Evolutionary conservation across 2,113 vertebrate genomes (phyloP).

Genomic region (Setophaga petechia): DNA sequence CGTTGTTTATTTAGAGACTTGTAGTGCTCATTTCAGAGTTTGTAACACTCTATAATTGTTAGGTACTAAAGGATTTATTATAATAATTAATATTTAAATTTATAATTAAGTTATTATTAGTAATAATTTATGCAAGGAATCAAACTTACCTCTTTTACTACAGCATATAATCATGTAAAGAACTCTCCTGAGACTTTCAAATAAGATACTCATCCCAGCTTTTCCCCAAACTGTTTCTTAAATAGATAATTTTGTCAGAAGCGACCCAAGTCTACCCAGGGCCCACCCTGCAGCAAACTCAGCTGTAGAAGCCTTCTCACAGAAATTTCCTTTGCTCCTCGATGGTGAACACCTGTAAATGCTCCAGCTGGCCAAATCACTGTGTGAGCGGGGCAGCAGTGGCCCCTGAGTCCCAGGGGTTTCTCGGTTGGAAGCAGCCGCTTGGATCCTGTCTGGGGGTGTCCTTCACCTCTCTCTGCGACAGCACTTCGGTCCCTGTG

Average conservation of each 20-base stretch:
- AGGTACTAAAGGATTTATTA: slow-evolving; percentile 33
- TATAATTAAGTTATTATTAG: slow-evolving; percentile 28
- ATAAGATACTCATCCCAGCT: background rate
- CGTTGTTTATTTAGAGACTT: slow-evolving; percentile 18
- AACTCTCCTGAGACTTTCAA: background rate
- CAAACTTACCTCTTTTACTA: background rate
- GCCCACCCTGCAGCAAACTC: background rate
- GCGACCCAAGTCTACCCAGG: background rate
- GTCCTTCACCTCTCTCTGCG: background rate
- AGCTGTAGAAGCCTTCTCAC: background rate
- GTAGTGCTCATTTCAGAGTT: slow-evolving; percentile 32
- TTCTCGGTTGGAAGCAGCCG: background rate
- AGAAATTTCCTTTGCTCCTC: background rate
- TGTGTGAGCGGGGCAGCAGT: background rate
- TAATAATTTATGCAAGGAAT: slow-evolving; percentile 38
- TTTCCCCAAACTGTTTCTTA: background rate
- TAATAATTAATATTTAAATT: slow-evolving; percentile 21
- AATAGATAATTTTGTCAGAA: background rate
- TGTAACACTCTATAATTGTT: slow-evolving; percentile 11
- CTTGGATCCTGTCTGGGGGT: background rate
- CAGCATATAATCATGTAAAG: background rate
- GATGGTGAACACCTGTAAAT: background rate
- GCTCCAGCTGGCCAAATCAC: fast-evolving
- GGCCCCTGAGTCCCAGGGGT: background rate
- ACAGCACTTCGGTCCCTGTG: background rate